Evolutionary conservation across 2,888 invertebrate genomes (phyloP), one percentile per base, ranked within the genome.

Genomic region (Himalopsyche tibetana): DNA sequence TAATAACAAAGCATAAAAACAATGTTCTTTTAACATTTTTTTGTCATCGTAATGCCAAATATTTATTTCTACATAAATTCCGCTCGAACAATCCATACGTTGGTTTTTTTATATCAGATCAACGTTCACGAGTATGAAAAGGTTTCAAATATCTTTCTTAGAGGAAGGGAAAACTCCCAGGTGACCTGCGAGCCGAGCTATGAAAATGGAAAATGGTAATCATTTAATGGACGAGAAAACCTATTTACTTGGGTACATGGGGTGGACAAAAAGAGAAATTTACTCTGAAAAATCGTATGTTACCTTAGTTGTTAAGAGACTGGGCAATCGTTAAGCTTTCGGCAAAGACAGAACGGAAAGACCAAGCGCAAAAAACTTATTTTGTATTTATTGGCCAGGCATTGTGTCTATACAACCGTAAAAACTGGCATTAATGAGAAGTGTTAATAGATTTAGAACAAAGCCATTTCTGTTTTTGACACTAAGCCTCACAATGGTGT

Each of bases 181-280:
- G 80, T 80, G 51, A 80, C 42, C 80, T 42, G 74, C 36, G 45
- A n/a, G 17, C 42, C 80, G 40, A 80, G 45, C 80, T 51, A 80
- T 80, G 80, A 51, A 80, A 80, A 80, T 80, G 80, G 80, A 51
- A 80, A 80, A 80, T 80, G 80, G 80, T 80, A 80, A 80, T 80
- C 80, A 80, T 80, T 80, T 80, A 80, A 80, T 80, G 80, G 80
- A 45, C n/a, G 80, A 51, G 80, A 80, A 80, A 80, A 80, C 80
- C 80, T 80, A 80, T 80, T 80, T 80, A 80, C 28, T 51, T 80
- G 51, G 80, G 42, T 11, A 80, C 15, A 80, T 11, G 9, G 42
- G 36, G n/a, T 42, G 19, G 42, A 42, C 80, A 45, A 42, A 40
- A 80, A 42, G 80, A 80, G 28, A 80, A 80, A 51, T 80, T 8